Base-by-base conservation (phyloP, 2,113 vertebrate species). In the Mesocricetus auratus region DNA sequence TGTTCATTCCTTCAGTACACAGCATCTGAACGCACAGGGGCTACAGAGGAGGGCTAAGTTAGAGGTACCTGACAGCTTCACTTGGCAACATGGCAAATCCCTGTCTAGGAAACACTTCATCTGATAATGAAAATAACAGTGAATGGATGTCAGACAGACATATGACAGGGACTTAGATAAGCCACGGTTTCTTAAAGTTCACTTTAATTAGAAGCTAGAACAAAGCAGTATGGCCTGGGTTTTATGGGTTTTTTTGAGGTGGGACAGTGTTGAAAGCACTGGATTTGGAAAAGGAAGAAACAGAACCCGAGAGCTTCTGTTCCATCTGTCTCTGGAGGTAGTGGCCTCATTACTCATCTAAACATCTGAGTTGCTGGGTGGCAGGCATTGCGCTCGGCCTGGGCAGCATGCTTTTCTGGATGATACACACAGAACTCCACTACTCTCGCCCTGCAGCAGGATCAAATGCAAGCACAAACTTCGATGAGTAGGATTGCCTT, bases 151-250 rank as follows among this genome's bases (percentile, higher is more conserved):
- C 11, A n/a, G 31, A n/a, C 19, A 83, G 42, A 74, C 2, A 74
- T 79, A 82, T 0, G 33, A 56, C 24, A 86, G 36, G 7, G 89
- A 24, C 42, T 68, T 82, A 92, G 81, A 45, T 73, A 42, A 89
- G 26, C 47, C 71, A 93, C 4, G 7, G 68, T 94, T 73, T 94
- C 47, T 29, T 82, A 95, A 95, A 96, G 62, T 53, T 92, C 53
- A 90, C 45, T 93, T 68, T 73, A 86, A 58, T 33, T 78, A 81
- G 91, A 94, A 91, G 36, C 62, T 90, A 64, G 73, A 74, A 86
- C 24, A 5, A 87, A 74, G 60, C 69, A 90, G 79, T 88, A 64
- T 9, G 79, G 36, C 79, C 12, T 92, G n/a, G 36, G 39, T 53
- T 93, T 19, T 62, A 19, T 1, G n/a, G n/a, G 79, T 79, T 50